Evolutionary conservation across 2,888 invertebrate genomes (phyloP).

Genomic region (Rotaria magnacalcarata): DNA sequence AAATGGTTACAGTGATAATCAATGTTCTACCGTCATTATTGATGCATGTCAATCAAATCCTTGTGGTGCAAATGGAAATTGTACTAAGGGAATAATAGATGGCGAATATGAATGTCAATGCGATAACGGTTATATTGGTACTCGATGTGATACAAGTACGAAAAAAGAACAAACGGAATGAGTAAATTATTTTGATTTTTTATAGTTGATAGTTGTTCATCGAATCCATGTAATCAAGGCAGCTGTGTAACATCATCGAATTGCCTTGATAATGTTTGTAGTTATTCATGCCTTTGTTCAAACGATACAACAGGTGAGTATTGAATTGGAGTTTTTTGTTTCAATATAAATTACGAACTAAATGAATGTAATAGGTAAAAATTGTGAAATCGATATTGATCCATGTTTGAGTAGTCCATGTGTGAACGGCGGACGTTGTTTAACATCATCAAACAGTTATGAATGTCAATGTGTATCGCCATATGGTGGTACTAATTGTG

Average conservation of each 20-base stretch:
- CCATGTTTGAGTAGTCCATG: neutral
- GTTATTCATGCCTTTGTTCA: neutral
- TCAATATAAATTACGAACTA: too few species aligned
- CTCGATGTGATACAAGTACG: neutral
- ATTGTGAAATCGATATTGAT: neutral
- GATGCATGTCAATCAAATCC: neutral
- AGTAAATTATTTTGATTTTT: neutral
- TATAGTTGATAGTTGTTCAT: neutral
- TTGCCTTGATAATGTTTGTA: neutral
- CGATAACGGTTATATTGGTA: neutral
- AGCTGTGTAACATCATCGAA: neutral
- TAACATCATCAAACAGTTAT: neutral
- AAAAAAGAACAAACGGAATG: neutral
- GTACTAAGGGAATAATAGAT: neutral
- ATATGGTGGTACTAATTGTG: slow-evolving; percentile 39
- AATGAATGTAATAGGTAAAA: neutral
- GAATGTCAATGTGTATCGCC: neutral
- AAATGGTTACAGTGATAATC: neutral
- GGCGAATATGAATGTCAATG: neutral
- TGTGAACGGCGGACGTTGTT: neutral
- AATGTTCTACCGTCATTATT: neutral
- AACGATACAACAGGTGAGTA: neutral
- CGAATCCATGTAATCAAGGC: slow-evolving; percentile 20
- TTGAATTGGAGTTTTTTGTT: neutral
- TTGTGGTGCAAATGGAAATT: neutral